Conservation (phyloP, 1,140 invertebrate species). For the Neodiprion lecontei region DNA sequence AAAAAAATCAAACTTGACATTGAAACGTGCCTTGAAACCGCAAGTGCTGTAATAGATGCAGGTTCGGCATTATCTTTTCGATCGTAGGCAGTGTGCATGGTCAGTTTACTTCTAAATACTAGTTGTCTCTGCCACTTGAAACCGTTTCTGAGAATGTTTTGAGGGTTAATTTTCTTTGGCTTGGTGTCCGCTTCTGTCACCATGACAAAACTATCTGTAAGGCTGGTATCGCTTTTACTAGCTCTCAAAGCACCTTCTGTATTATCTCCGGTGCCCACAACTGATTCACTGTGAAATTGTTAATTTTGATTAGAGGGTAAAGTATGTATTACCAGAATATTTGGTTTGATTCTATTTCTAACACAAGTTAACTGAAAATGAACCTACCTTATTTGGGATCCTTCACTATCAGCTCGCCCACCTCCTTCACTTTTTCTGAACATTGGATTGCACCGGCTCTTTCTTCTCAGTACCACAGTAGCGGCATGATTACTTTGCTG, state of each 20-base stretch:
- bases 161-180: constrained; percentile 62
- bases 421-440: constrained; percentile 74
- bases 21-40: constrained; percentile 78
- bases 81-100: constrained; percentile 99
- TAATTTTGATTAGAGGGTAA: neutral
- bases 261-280: constrained; percentile 42
- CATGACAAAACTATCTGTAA: constrained; percentile 90
- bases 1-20: too few relatives aligned
- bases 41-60: constrained; percentile 92
- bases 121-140: constrained; percentile 93
- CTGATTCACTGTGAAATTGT: constrained; percentile 40
- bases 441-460: constrained; percentile 69
- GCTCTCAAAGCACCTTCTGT: constrained; percentile 66
- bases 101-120: constrained; percentile 94
- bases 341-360: neutral
- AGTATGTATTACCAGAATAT: constrained; percentile 12
- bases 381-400: constrained; percentile 51
- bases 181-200: constrained; percentile 70
- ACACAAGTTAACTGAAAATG: neutral
- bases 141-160: constrained; percentile 70
- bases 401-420: constrained; percentile 57
- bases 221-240: constrained; percentile 89
- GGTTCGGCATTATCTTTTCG: constrained; percentile 96
- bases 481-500: constrained; percentile 57
- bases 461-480: constrained; percentile 68